phyloP scores from a whole-genome alignment of 2,113 vertebrate species.

The Chrysochloris asiatica region DNA sequence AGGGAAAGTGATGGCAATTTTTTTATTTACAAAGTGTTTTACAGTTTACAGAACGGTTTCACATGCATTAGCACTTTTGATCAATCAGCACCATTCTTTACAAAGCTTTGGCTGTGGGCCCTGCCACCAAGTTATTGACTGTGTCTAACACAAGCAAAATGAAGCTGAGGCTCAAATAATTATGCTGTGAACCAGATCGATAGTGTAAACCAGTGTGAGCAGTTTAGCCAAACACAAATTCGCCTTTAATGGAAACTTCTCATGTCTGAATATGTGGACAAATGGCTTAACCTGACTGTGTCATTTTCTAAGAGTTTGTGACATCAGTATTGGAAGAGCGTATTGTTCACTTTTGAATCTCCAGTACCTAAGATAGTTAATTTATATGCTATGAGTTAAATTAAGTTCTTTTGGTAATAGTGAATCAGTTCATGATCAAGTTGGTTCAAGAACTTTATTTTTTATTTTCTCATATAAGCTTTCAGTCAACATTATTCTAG shows the following conservation, averaged over 20 bases:
- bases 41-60: background rate
- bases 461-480: background rate
- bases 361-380: background rate
- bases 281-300: background rate
- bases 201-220: background rate
- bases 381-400: background rate
- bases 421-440: background rate
- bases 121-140: background rate
- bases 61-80: too few relatives aligned
- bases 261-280: background rate
- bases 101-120: background rate
- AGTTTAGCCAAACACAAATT: background rate
- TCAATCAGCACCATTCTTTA: background rate
- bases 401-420: background rate
- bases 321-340: background rate
- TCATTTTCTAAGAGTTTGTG: background rate
- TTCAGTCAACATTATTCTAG: background rate
- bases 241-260: background rate
- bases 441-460: background rate
- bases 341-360: background rate
- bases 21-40: background rate
- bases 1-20: background rate
- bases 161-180: conserved; percentile 12
- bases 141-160: background rate
- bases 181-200: background rate